Evolutionary conservation across 1,140 invertebrate species (phyloP), one percentile per base, ranked within the genome.

Genomic region (Pemphigus obesinymphae): DNA sequence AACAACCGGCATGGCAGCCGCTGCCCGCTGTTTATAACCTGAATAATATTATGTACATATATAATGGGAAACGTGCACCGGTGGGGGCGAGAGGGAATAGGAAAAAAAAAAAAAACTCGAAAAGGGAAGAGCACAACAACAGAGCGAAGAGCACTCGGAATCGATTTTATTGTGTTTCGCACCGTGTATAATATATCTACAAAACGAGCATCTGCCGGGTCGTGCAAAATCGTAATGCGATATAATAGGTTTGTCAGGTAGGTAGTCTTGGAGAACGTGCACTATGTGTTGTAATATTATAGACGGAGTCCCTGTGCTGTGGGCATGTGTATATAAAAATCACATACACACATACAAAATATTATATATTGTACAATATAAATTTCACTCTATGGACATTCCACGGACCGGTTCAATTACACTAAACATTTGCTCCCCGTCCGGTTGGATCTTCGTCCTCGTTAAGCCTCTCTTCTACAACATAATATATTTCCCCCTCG

Each of bases 391-490:
- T 1, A 26, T 31, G 17, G 31, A 61, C 76, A 80, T 80, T 80
- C 76, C 76, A 63, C 40, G 76, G 76, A 80, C 55, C 76, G 76
- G 76, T 80, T 80, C 55, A 80, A 80, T 80, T 80, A 80, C 55
- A 61, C 55, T 78, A 63, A 63, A 80, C 55, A 61, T 80, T 29
- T 11, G 6, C n/a, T 23, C 34, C 2, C 63, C 31, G 23, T 2
- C 43, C 43, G 34, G 20, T 7, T 50, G 37, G 37, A 40, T 10
- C 43, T 2, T 45, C 43, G 43, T 45, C 43, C 8, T 11, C 43
- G 37, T 40, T 40, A 40, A 40, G 37, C 37, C 37, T 40, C 10
- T 45, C 43, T 45, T 11, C 43, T 45, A 7, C 43, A 1, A 11
- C 10, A 8, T 5, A 40, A 40, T n/a, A n/a, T n/a, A n/a, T 40